These are phyloP conservation scores for Esox masquinongy DNA, from an alignment of 2,797 vertebrate genomes.

Conservation along the genomic window DNA sequence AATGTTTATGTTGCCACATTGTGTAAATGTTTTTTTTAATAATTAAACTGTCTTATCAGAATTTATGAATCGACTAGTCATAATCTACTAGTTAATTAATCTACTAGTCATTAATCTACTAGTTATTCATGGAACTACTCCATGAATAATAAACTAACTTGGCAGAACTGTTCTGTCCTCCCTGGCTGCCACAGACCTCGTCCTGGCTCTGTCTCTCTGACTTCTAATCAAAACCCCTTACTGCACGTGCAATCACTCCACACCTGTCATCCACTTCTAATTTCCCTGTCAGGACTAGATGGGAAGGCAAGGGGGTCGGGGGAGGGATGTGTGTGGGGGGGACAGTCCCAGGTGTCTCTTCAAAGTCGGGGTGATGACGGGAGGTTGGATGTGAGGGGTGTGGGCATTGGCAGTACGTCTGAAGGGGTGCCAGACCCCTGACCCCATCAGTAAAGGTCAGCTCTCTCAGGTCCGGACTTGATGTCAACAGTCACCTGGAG, in stretches of 20 bases:
- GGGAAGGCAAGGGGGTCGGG: conserved; percentile 3
- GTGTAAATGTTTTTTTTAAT: neutral
- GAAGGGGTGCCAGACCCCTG: conserved; percentile 59
- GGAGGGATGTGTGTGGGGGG: neutral
- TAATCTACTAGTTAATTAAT: no score
- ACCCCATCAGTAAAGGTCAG: conserved; percentile 10
- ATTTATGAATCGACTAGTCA: neutral
- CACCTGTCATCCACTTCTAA: conserved; percentile 62
- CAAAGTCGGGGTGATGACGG: conserved; percentile 60
- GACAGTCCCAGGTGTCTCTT: conserved; percentile 66
- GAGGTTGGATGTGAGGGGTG: conserved; percentile 36
- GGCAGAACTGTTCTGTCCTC: neutral
- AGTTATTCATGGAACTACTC: neutral
- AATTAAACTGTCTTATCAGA: neutral
- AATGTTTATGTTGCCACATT: neutral
- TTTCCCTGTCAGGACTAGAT: conserved; percentile 51
- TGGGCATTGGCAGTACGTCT: conserved; percentile 33
- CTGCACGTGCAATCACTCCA: conserved; percentile 46
- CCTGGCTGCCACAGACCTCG: neutral
- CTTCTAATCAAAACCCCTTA: conserved; percentile 18
- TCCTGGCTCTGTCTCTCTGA: conserved; percentile 11
- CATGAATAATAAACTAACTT: neutral
- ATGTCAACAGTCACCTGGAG: neutral
- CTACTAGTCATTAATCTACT: neutral
- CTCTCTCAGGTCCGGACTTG: neutral